phyloP scores from a whole-genome alignment of 1,140 invertebrate species.

The Trachymyrmex septentrionalis region DNA sequence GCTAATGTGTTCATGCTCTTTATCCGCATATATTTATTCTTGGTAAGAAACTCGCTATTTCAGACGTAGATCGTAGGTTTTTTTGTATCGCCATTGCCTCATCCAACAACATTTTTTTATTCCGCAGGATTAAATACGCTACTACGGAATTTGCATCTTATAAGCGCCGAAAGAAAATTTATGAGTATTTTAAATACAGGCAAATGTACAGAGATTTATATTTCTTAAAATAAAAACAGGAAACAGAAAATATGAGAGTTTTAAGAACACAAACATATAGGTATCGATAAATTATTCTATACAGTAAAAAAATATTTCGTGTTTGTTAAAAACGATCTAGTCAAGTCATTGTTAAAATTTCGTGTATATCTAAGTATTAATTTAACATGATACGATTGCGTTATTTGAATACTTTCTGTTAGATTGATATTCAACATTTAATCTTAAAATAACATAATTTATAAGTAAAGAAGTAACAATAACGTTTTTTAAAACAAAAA shows the following conservation, averaged over 20 bases:
- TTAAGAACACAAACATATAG: not conserved
- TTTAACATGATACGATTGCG: too few species aligned
- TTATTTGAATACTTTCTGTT: too few species aligned
- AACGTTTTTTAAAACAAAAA: too few species aligned
- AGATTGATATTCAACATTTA: too few species aligned
- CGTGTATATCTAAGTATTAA: too few species aligned
- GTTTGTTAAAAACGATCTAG: too few species aligned
- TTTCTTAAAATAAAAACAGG: not conserved
- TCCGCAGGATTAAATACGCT: not conserved
- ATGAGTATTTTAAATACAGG: not conserved
- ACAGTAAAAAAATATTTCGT: too few species aligned
- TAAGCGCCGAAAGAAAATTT: not conserved
- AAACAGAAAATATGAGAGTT: not conserved
- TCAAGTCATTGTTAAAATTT: too few species aligned
- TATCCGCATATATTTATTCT: not conserved
- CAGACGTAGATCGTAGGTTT: not conserved
- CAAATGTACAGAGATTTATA: not conserved
- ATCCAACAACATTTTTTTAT: not conserved
- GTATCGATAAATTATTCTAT: too few species aligned
- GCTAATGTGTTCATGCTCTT: constrained; percentile 30
- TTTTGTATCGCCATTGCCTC: constrained; percentile 2
- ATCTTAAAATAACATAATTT: too few species aligned
- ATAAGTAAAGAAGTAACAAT: too few species aligned
- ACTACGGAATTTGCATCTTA: constrained; percentile 14
- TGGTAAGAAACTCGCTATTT: not conserved